Evolutionary conservation across 2,888 invertebrate genomes (phyloP), one percentile per base, ranked within the genome.

Genomic region (Ophraella communa): DNA sequence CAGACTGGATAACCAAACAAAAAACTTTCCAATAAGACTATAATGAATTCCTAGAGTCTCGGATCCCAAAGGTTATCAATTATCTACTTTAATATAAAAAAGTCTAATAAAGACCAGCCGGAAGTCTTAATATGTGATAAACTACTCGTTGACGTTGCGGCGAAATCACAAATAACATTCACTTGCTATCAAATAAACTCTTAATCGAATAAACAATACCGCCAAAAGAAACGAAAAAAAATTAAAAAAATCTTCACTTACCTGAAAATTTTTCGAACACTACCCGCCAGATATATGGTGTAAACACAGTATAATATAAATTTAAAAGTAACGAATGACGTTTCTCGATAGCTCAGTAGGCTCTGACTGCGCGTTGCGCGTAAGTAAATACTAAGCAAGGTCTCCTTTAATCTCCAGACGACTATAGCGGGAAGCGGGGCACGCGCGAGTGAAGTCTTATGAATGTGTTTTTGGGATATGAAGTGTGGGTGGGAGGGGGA

Each of bases 401-500:
- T 20, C 44, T 62, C 59, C 67, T 59, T 64, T 33, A 52, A 62
- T 61, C 64, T 62, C 58, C 54, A 58, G 61, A 54, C 35, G 55
- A 27, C 4, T 27, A 14, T 23, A 51, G 49, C 49, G 49, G 49
- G 27, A 51, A 51, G 49, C 49, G 49, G 49, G 49, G 49, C 27
- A 51, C 49, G 20, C 20, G 45, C 20, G 45, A 45, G 21, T 45
- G 45, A 24, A 51, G 23, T 51, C 49, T 51, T 27, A 51, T 51
- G 27, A 51, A 51, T 51, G 49, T 55, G 56, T 60, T 39, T 30
- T 56, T 52, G 52, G 51, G 55, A 64, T 60, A 47, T 8, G 27
- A 53, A 51, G 54, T 52, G 64, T 63, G 61, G 66, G 62, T 49
- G 63, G 66, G 60, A 54, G 60, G 66, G 69, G 53, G 54, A 61